A percentile compares a stretch with the other conserved stretches of the same genome.
Conservation (phyloP, 2,797 vertebrate species). For the Acridotheres tristis region DNA sequence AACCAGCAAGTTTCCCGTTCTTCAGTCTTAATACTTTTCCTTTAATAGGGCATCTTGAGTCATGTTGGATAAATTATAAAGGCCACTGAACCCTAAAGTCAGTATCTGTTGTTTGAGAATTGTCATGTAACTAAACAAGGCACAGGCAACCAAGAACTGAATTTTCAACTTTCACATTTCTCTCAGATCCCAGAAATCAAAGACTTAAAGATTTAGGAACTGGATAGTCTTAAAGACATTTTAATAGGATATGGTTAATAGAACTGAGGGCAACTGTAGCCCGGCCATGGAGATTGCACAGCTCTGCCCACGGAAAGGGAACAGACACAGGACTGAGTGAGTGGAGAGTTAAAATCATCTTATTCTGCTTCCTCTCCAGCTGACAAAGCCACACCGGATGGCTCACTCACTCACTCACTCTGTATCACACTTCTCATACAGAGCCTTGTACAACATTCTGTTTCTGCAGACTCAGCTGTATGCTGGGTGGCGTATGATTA, state of each 20-base stretch:
- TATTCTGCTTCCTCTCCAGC: neutral
- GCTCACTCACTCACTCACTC: neutral
- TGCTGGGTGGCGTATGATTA: neutral
- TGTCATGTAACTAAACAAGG: neutral
- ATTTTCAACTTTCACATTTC: neutral
- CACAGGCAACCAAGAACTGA: neutral
- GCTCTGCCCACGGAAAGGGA: neutral
- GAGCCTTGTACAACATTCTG: neutral
- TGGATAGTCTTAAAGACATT: neutral
- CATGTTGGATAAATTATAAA: neutral
- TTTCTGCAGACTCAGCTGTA: neutral
- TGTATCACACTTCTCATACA: neutral
- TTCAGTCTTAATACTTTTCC: neutral
- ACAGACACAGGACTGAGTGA: neutral
- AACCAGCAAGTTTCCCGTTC: neutral
- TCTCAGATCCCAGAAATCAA: neutral
- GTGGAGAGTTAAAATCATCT: neutral
- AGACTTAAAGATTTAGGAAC: neutral
- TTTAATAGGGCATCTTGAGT: neutral
- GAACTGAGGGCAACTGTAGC: neutral
- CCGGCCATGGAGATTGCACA: accelerated
- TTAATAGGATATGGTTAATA: neutral
- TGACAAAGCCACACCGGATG: neutral
- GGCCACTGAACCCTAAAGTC: neutral
- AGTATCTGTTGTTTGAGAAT: neutral